phyloP scores from a whole-genome alignment of 2,888 invertebrate genomes.

The Tetropium fuscum region DNA sequence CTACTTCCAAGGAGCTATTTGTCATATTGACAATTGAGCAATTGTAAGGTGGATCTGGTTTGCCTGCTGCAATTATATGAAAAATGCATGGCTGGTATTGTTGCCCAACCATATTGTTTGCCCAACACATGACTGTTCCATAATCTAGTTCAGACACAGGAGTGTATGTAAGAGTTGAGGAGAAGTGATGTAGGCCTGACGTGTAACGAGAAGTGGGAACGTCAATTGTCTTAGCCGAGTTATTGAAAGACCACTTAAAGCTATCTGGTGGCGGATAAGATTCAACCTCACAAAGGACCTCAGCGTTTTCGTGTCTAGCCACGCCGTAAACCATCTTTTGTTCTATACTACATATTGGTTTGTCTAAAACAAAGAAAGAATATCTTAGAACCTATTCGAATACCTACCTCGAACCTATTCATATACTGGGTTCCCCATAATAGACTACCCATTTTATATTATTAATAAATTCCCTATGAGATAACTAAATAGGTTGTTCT shows the following conservation, averaged over 20 bases:
- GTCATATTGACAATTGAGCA: conserved; percentile 83
- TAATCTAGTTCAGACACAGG: conserved; percentile 83
- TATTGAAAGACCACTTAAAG: conserved; percentile 92
- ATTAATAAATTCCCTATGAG: too few relatives aligned
- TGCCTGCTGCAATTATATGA: conserved; percentile 80
- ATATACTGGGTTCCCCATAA: too few relatives aligned
- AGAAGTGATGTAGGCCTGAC: conserved; percentile 67
- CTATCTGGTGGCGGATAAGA: conserved; percentile 85
- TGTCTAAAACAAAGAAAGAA: conserved; percentile 73
- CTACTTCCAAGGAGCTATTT: conserved; percentile 80
- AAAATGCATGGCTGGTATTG: conserved; percentile 81
- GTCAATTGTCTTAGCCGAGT: conserved; percentile 84
- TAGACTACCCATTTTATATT: too few relatives aligned
- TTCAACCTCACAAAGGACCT: conserved; percentile 86
- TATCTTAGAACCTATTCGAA: too few relatives aligned
- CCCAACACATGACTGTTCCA: conserved; percentile 78
- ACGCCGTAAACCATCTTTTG: conserved; percentile 86
- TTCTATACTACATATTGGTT: conserved; percentile 82
- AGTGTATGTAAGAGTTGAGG: conserved; percentile 80
- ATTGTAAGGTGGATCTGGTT: conserved; percentile 82
- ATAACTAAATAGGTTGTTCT: too few relatives aligned
- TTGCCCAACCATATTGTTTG: conserved; percentile 77
- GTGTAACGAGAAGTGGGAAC: conserved; percentile 78
- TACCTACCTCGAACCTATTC: too few relatives aligned
- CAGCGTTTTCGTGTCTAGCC: conserved; percentile 83